A percentile compares a stretch with the other conserved stretches of the same genome.
These are phyloP conservation scores for Condylostylus longicornis DNA, from an alignment of 1,140 invertebrate genomes.

Conservation along the genomic window DNA sequence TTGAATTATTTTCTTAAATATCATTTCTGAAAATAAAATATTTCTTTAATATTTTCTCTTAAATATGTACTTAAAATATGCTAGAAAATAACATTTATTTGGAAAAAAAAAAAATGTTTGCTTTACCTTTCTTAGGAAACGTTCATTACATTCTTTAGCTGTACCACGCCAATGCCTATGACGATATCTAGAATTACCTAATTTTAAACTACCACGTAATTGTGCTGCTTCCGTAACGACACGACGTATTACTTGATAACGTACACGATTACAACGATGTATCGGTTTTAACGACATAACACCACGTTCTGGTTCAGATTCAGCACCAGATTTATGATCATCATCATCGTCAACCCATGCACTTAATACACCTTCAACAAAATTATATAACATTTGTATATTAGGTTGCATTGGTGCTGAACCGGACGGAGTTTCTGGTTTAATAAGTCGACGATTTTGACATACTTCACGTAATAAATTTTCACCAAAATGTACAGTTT, in stretches of 20 bases:
- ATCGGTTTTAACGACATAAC: slow-evolving; percentile 43
- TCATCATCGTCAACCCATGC: slow-evolving; percentile 53
- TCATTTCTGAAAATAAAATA: too few species aligned
- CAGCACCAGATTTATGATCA: slow-evolving; percentile 44
- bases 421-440: slow-evolving; percentile 27
- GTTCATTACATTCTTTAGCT: slow-evolving; percentile 55
- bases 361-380: slow-evolving; percentile 52
- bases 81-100: too few species aligned
- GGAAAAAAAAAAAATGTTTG: not conserved
- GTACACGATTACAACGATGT: slow-evolving; percentile 46
- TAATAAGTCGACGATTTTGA: slow-evolving; percentile 37
- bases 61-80: too few species aligned
- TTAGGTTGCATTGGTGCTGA: slow-evolving; percentile 43
- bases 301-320: slow-evolving; percentile 46
- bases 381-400: slow-evolving; percentile 60
- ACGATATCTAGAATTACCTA: slow-evolving; percentile 46
- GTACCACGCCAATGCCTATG: slow-evolving; percentile 60
- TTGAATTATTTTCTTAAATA: too few species aligned
- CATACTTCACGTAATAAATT: slow-evolving; percentile 51
- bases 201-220: slow-evolving; percentile 41
- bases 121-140: slow-evolving; percentile 56
- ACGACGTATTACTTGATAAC: slow-evolving; percentile 44
- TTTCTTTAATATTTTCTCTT: too few species aligned
- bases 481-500: slow-evolving; percentile 60
- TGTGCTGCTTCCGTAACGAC: slow-evolving; percentile 49